Evolutionary conservation across 1,140 invertebrate genomes (phyloP), one percentile per base, ranked within the genome.

Genomic region (Procambarus clarkii): DNA sequence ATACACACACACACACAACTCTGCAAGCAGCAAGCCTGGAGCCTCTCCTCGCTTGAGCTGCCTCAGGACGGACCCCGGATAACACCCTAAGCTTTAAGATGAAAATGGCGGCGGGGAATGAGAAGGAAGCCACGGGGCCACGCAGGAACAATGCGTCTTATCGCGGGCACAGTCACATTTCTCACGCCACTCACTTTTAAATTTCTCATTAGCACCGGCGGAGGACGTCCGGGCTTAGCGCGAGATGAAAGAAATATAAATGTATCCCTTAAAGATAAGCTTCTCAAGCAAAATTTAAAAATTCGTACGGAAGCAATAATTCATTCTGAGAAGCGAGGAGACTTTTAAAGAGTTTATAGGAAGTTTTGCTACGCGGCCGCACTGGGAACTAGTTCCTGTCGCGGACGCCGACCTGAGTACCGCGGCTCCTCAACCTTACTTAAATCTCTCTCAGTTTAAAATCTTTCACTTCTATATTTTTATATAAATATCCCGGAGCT

Each of bases 241-340:
- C 34, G 46, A 13, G n/a, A 78, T 11, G 34, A 48, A 9, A 48
- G 7, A 21, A 78, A 44, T 44, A 48, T 48, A 48, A 78, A 13
- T 78, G 76, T 44, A 44, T 78, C 76, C 24, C 21, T 24, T 24
- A 78, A 78, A 78, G 76, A 78, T 78, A 78, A 78, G 76, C 76
- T 78, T 9, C 76, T 78, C 34, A 48, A 48, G 18, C 76, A 5
- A 15, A 15, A 78, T 78, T 78, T 78, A 45, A 78, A 44, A 78
- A 78, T 78, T 78, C 34, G 76, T 44, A 78, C 11, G 76, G 44
- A 48, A 78, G 64, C 64, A 69, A 69, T 69, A 69, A 69, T 69
- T 69, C 64, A 69, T 69, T 21, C 64, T 21, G 11, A 69, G 64
- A 69, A 21, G 64, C 64, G 64, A 58, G 64, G 18, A 69, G 64